phyloP scores from a whole-genome alignment of 2,888 invertebrate species.

The Boloria euphrosyne region DNA sequence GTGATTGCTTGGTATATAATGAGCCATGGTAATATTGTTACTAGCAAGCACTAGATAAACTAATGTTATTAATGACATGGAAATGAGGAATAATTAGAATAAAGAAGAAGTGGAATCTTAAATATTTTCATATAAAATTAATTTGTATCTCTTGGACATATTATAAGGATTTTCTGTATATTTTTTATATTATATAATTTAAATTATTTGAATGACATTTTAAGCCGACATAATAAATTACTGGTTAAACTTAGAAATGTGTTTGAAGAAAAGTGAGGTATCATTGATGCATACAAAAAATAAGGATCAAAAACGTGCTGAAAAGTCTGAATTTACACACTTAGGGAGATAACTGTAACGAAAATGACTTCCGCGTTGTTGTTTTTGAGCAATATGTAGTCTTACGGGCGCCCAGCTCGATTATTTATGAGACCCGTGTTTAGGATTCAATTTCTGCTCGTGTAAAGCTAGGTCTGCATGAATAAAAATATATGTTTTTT shows the following conservation, averaged over 20 bases:
- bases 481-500: conserved; percentile 74
- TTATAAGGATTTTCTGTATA: too few species aligned
- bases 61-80: too few species aligned
- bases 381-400: conserved; percentile 47
- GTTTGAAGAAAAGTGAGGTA: neutral
- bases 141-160: too few species aligned
- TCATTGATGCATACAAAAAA: conserved; percentile 1
- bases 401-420: conserved; percentile 49
- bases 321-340: conserved; percentile 31
- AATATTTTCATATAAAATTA: too few species aligned
- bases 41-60: neutral
- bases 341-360: conserved; percentile 39
- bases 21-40: neutral
- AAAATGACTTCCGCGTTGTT: conserved; percentile 47
- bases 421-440: conserved; percentile 74
- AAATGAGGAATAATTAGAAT: too few species aligned
- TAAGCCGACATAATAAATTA: neutral
- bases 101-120: too few species aligned
- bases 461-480: conserved; percentile 76
- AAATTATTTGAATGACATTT: too few species aligned
- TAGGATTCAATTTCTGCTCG: conserved; percentile 76
- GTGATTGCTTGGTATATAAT: conserved; percentile 3
- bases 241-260: neutral
- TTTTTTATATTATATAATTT: too few species aligned
- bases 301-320: conserved; percentile 30